Percentiles rank a stretch among this genome's conserved stretches.
These are phyloP conservation scores for Dendronephthya gigantea DNA, from an alignment of 64 coral and sea anemone species.

Conservation along the genomic window DNA sequence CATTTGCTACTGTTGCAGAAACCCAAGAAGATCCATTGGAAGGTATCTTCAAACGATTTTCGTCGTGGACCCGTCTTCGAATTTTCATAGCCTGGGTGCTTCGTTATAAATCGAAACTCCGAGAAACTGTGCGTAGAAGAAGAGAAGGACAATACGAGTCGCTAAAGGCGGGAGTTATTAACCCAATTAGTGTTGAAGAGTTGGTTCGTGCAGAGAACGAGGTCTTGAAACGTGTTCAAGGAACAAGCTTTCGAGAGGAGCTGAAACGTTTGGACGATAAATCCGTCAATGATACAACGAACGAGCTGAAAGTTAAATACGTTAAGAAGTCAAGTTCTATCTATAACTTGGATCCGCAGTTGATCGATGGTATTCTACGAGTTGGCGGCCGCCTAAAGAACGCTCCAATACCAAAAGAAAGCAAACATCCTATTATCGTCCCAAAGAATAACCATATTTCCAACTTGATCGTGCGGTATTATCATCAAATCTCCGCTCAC, in stretches of 20 bases:
- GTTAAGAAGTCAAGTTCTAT: neutral
- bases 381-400: neutral
- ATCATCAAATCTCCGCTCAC: neutral
- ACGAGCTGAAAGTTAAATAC: neutral
- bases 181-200: neutral
- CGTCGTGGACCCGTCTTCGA: too few species aligned
- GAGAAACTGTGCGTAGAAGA: neutral
- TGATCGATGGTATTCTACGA: neutral
- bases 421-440: neutral
- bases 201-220: neutral
- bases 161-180: neutral
- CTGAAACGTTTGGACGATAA: neutral
- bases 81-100: too few species aligned
- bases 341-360: neutral
- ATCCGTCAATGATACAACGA: neutral
- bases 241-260: neutral
- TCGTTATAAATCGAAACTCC: too few species aligned
- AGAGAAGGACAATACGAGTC: neutral
- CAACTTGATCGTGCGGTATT: neutral
- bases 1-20: too few species aligned
- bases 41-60: too few species aligned
- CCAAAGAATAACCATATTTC: neutral
- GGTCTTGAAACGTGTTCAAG: neutral
- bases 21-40: too few species aligned
- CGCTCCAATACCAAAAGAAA: neutral